These are phyloP conservation scores for Amblyopsis rosae DNA, from an alignment of 2,113 vertebrate genomes.

Conservation along the genomic window DNA sequence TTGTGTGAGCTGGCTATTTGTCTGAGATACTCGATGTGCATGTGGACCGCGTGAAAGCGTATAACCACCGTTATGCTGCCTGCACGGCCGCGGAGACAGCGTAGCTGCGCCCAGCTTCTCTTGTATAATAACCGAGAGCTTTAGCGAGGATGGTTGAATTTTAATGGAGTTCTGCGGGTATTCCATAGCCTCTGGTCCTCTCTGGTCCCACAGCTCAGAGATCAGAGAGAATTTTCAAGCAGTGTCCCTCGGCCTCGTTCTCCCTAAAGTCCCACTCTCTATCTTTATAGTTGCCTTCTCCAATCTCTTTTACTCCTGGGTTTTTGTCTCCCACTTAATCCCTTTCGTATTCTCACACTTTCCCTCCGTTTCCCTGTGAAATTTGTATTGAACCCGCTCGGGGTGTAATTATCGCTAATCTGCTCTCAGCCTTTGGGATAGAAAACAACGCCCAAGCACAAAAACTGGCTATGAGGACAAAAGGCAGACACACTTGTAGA, in stretches of 20 bases:
- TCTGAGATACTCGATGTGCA: conserved; percentile 18
- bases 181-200: conserved; percentile 69
- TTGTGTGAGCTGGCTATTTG: not conserved
- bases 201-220: conserved; percentile 66
- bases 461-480: conserved; percentile 58
- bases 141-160: conserved; percentile 68
- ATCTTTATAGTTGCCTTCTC: conserved; percentile 38
- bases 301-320: conserved; percentile 11
- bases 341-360: conserved; percentile 55
- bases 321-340: not conserved
- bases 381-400: conserved; percentile 68
- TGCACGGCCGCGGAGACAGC: conserved; percentile 30
- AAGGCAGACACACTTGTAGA: conserved; percentile 54
- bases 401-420: conserved; percentile 69
- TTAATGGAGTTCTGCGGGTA: conserved; percentile 72
- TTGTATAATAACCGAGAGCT: conserved; percentile 69
- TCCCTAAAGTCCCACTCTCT: conserved; percentile 24
- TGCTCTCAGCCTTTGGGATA: conserved; percentile 46
- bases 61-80: too few relatives aligned
- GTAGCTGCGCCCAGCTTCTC: conserved; percentile 48
- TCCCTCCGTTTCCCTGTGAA: conserved; percentile 51
- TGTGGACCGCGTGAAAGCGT: not conserved
- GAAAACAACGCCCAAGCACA: conserved; percentile 57
- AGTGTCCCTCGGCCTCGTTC: conserved; percentile 46
- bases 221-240: conserved; percentile 76